A percentile compares a stretch with the other conserved stretches of the same genome.
Evolutionary conservation across 2,888 invertebrate genomes (phyloP).

Genomic region (Cosmia pyralina): DNA sequence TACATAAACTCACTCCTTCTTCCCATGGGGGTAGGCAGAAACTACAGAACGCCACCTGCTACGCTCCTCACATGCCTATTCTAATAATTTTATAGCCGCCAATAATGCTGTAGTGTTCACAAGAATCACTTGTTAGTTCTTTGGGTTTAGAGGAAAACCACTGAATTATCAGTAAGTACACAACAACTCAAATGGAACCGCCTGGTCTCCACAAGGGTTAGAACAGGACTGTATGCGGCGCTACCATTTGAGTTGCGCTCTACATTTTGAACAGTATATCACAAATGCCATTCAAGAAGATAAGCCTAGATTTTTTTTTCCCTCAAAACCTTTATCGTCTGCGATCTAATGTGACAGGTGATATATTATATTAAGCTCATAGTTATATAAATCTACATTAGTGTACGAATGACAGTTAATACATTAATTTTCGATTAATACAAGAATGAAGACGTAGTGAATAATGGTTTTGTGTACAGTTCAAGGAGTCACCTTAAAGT

Average conservation of each 20-base stretch:
- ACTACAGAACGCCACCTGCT: background rate
- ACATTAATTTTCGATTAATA: background rate
- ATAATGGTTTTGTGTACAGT: background rate
- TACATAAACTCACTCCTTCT: background rate
- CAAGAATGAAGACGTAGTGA: background rate
- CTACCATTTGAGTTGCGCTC: too few relatives aligned
- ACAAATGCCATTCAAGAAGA: too few relatives aligned
- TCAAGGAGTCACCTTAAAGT: background rate
- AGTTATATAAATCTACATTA: conserved; percentile 3
- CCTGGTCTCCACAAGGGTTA: too few relatives aligned
- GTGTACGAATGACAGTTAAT: background rate
- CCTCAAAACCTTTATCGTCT: too few relatives aligned
- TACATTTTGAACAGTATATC: too few relatives aligned
- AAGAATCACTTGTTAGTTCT: too few relatives aligned
- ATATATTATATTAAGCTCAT: conserved; percentile 1
- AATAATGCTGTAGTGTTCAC: background rate
- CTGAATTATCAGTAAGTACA: too few relatives aligned
- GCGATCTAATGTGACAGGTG: background rate
- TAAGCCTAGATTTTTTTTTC: too few relatives aligned
- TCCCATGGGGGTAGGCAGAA: background rate
- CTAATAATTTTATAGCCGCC: background rate
- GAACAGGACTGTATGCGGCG: too few relatives aligned
- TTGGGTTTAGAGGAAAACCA: too few relatives aligned
- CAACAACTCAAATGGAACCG: too few relatives aligned
- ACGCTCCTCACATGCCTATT: background rate